Percentiles rank a stretch among this genome's conserved stretches.
Evolutionary conservation across 2,797 vertebrate genomes (phyloP).

Genomic region (Ceryle rudis): DNA sequence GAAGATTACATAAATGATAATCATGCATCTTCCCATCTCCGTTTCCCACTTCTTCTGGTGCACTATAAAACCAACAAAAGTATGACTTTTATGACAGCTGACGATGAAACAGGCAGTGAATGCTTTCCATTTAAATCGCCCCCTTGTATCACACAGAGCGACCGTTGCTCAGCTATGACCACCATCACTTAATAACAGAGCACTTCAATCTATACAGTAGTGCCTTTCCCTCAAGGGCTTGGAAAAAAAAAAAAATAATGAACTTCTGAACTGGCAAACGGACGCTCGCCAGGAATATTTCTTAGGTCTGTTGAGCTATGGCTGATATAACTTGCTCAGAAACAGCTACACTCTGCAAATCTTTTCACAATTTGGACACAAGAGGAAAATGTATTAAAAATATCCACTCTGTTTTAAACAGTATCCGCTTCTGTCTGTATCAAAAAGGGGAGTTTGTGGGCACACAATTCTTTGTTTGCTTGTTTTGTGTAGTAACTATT

Average conservation of each 20-base stretch:
- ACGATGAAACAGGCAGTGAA: not conserved
- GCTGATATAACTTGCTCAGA: not conserved
- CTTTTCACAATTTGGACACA: not conserved
- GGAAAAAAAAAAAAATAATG: not conserved
- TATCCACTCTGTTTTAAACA: constrained; percentile 2
- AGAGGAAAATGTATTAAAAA: constrained; percentile 5
- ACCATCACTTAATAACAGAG: not conserved
- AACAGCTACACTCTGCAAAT: not conserved
- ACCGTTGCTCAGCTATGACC: not conserved
- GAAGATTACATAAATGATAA: not conserved
- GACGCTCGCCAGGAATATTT: not conserved
- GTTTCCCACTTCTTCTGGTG: not conserved
- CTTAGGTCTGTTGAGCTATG: not conserved
- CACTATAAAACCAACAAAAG: not conserved
- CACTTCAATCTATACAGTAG: not conserved
- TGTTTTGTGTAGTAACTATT: constrained; percentile 13
- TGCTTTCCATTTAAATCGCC: not conserved
- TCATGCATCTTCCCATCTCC: not conserved
- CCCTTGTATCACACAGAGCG: not conserved
- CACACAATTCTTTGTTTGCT: not conserved
- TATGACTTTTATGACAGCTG: constrained; percentile 53
- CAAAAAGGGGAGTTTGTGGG: not conserved
- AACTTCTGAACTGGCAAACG: not conserved
- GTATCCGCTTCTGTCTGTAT: not conserved
- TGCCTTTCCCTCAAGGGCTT: constrained; percentile 8